Evolutionary conservation across 2,888 invertebrate species (phyloP).

Genomic region (Galerucella calmariensis): DNA sequence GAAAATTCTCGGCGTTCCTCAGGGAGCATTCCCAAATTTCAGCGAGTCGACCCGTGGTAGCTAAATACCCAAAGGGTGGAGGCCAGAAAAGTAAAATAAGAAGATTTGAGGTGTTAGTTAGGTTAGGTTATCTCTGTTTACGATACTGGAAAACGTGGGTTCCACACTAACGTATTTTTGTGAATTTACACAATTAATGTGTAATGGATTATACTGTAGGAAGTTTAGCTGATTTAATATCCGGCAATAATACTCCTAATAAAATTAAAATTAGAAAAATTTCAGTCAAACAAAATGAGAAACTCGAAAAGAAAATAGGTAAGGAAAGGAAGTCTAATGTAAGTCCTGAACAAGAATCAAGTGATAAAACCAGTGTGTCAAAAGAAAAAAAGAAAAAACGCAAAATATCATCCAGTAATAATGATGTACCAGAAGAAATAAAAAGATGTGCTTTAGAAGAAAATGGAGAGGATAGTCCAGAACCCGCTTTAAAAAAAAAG

Average conservation of each 20-base stretch:
- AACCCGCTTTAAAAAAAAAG: neutral
- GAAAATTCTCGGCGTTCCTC: too few species aligned
- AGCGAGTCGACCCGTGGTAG: too few species aligned
- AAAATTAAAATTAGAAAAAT: conserved; percentile 64
- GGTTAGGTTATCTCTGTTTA: too few species aligned
- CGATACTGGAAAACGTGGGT: neutral
- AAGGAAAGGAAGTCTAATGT: neutral
- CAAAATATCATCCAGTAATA: neutral
- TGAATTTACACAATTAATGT: neutral
- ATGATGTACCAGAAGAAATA: neutral
- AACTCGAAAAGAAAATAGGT: neutral
- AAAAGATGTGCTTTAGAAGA: neutral
- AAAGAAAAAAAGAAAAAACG: neutral
- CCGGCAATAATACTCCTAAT: conserved; percentile 69
- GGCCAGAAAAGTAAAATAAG: neutral
- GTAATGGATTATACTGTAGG: conserved; percentile 65
- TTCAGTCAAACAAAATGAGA: conserved; percentile 37
- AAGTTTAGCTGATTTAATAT: conserved; percentile 70
- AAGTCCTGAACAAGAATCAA: neutral
- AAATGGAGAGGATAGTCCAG: neutral
- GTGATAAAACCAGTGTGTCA: neutral
- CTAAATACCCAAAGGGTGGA: too few species aligned
- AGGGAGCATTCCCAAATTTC: too few species aligned
- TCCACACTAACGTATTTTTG: neutral
- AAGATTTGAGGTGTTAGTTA: too few species aligned